Conservation (phyloP, 2,888 invertebrate species). For the Muschampia plurimacula region DNA sequence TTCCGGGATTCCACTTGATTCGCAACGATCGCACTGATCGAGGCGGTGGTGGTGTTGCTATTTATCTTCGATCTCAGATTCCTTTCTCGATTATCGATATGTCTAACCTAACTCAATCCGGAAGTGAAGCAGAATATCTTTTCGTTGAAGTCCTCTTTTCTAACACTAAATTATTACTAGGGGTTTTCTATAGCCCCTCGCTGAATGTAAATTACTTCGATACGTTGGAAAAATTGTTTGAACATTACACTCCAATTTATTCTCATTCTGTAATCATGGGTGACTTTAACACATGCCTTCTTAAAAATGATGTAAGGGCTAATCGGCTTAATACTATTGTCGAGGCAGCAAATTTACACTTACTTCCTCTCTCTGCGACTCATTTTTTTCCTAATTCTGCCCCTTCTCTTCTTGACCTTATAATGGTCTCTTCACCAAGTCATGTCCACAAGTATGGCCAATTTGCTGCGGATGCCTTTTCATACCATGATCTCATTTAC, state of each 20-base stretch:
- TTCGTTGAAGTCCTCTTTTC: too few species aligned
- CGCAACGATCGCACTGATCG: background rate
- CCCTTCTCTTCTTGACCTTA: background rate
- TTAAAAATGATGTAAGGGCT: background rate
- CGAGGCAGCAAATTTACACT: constrained; percentile 1
- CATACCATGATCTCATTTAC: background rate
- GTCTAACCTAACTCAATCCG: background rate
- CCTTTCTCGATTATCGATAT: too few species aligned
- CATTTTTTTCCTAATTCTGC: background rate
- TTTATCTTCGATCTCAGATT: too few species aligned
- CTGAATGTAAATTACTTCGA: background rate
- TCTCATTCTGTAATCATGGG: background rate
- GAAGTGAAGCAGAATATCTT: background rate
- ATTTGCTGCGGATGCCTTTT: background rate
- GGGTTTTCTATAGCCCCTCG: background rate
- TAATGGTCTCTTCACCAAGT: background rate
- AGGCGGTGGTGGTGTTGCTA: background rate
- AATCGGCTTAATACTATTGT: background rate
- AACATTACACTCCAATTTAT: background rate
- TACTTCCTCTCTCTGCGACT: constrained; percentile 5
- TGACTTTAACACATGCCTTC: background rate
- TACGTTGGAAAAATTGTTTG: background rate
- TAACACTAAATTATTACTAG: background rate
- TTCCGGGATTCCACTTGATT: background rate
- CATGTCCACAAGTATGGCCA: background rate